These are phyloP conservation scores for Fistularia tabacaria DNA, from an alignment of 2,797 vertebrate genomes.

Conservation along the genomic window DNA sequence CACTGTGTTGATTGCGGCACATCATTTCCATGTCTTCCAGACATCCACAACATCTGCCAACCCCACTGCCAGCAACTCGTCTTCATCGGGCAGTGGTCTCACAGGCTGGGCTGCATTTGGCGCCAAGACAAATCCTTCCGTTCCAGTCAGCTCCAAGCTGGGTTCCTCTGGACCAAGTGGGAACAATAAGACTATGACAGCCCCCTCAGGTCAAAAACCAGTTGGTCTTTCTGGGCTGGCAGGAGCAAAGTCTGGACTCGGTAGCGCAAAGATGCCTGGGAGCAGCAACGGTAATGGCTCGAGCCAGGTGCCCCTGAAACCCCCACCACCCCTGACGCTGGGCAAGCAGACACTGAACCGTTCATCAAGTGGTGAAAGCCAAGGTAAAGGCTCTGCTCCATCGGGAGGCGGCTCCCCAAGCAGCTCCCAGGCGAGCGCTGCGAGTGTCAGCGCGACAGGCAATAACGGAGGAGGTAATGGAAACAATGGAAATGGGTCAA, in stretches of 20 bases:
- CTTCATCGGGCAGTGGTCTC: conserved; percentile 85
- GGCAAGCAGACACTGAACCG: conserved; percentile 90
- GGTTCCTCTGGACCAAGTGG: conserved; percentile 76
- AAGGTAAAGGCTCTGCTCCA: conserved; percentile 80
- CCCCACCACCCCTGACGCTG: conserved; percentile 86
- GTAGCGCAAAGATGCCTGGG: conserved; percentile 78
- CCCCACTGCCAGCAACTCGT: conserved; percentile 75
- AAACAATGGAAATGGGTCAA: conserved; percentile 73
- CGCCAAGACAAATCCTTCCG: conserved; percentile 85
- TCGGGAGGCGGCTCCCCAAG: conserved; percentile 69
- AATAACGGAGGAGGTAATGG: conserved; percentile 66
- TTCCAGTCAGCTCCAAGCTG: conserved; percentile 81
- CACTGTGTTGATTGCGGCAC: background rate
- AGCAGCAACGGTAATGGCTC: conserved; percentile 70
- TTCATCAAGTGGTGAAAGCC: conserved; percentile 84
- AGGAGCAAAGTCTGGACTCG: conserved; percentile 80
- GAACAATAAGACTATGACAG: conserved; percentile 76
- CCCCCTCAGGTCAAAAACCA: conserved; percentile 84
- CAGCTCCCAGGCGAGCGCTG: conserved; percentile 52
- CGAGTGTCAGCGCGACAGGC: conserved; percentile 58
- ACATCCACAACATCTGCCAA: conserved; percentile 81
- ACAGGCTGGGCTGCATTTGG: conserved; percentile 95
- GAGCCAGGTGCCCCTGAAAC: conserved; percentile 77
- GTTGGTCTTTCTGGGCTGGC: conserved; percentile 83
- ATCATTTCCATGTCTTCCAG: conserved; percentile 56